phyloP scores from a whole-genome alignment of 1,140 invertebrate genomes.

The Antheraea mylitta region DNA sequence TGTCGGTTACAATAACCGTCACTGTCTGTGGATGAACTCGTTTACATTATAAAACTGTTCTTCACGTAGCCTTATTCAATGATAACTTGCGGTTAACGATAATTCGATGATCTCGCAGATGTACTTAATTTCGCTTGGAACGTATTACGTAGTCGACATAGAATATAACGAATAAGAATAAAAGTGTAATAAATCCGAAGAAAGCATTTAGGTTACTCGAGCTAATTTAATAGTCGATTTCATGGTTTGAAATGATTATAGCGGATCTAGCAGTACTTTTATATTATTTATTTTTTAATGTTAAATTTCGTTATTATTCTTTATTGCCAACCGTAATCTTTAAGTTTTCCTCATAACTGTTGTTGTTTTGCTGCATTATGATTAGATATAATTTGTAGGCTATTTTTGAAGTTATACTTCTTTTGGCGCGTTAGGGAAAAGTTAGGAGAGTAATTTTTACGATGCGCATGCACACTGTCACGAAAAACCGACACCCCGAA shows the following conservation, averaged over 20 bases:
- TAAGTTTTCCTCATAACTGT: not conserved
- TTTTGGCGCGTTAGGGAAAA: too few species aligned
- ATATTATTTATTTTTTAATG: constrained; percentile 19
- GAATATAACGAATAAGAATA: constrained; percentile 17
- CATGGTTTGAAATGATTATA: constrained; percentile 36
- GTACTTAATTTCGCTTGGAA: not conserved
- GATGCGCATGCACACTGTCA: too few species aligned
- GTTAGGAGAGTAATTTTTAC: too few species aligned
- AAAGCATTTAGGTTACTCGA: constrained; percentile 22
- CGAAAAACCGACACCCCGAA: too few species aligned
- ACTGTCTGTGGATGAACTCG: not conserved
- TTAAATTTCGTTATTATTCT: not conserved
- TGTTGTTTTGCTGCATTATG: too few species aligned
- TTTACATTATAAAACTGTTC: not conserved
- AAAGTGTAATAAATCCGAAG: constrained; percentile 18
- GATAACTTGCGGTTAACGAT: not conserved
- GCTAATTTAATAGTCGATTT: constrained; percentile 52
- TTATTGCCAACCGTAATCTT: not conserved
- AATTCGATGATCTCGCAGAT: not conserved
- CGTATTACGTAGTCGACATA: not conserved
- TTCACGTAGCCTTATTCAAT: not conserved
- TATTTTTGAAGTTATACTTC: too few species aligned
- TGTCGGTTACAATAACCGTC: too few species aligned
- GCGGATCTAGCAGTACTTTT: constrained; percentile 37
- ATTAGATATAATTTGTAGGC: too few species aligned